Conservation (phyloP, 2,113 vertebrate species). For the Actenoides hombroni region DNA sequence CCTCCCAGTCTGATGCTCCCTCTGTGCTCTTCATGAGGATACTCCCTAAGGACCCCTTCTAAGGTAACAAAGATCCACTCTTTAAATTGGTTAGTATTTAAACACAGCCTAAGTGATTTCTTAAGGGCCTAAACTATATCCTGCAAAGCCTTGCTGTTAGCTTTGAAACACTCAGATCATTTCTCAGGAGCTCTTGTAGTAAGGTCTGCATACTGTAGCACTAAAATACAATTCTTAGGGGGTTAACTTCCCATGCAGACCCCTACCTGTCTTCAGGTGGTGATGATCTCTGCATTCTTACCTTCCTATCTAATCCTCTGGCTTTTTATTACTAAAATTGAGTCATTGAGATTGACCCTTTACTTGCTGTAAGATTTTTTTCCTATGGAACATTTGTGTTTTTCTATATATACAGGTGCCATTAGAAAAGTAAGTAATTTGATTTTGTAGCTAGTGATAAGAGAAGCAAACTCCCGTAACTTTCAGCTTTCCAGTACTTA, state of each 20-base stretch:
- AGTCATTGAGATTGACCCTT: not conserved
- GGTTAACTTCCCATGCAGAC: not conserved
- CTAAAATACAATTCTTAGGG: not conserved
- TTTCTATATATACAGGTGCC: accelerated
- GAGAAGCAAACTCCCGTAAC: not conserved
- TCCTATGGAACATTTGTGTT: not conserved
- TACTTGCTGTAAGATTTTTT: accelerated
- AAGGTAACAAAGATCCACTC: not conserved
- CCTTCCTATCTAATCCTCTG: not conserved
- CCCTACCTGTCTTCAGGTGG: not conserved
- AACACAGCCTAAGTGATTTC: not conserved
- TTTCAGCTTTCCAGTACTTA: not conserved
- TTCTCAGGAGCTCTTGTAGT: not conserved
- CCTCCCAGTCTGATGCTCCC: not conserved
- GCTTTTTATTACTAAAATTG: not conserved
- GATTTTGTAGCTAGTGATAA: not conserved
- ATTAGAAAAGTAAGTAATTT: not conserved
- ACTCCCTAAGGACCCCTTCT: not conserved
- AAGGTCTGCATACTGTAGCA: not conserved
- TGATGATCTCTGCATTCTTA: not conserved
- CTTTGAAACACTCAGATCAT: not conserved
- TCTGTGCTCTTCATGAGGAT: not conserved
- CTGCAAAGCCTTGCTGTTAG: not conserved
- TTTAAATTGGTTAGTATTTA: not conserved
- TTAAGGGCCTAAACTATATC: not conserved